A percentile compares a stretch with the other conserved stretches of the same genome.
Evolutionary conservation across 2,888 invertebrate species (phyloP).

Genomic region (Caenorhabditis sp.): DNA sequence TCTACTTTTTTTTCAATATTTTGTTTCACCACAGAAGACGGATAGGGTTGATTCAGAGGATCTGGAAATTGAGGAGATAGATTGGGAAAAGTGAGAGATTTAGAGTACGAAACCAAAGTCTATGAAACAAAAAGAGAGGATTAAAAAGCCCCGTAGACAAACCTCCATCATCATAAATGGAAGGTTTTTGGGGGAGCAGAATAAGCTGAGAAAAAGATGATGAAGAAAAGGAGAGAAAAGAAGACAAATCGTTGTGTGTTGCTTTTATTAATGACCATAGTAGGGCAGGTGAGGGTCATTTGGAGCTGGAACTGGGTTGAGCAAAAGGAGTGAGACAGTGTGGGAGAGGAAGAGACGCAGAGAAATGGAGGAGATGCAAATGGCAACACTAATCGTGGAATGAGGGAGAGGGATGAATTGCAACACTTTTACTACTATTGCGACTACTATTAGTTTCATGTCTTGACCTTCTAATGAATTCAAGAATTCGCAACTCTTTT

Average conservation of each 20-base stretch:
- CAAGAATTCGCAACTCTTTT: conserved; percentile 9
- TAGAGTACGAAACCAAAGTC: conserved; percentile 45
- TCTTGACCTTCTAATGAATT: conserved; percentile 31
- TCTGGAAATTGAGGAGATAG: conserved; percentile 23
- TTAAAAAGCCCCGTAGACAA: conserved; percentile 47
- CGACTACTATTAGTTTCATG: conserved; percentile 39
- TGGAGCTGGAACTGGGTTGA: conserved; percentile 42
- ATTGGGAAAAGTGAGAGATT: conserved; percentile 20
- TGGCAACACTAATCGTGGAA: conserved; percentile 54
- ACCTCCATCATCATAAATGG: conserved; percentile 42
- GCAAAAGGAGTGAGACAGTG: conserved; percentile 29
- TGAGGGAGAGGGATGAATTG: conserved; percentile 45
- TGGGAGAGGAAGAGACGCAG: conserved; percentile 43
- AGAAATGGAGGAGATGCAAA: conserved; percentile 37
- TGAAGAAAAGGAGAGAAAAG: not conserved
- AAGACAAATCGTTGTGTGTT: conserved; percentile 31
- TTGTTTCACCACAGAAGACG: conserved; percentile 49
- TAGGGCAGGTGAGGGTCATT: conserved; percentile 64
- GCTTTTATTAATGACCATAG: conserved; percentile 65
- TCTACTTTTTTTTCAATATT: conserved; percentile 10
- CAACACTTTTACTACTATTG: conserved; percentile 25
- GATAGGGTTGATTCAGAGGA: conserved; percentile 41
- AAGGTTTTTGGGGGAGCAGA: conserved; percentile 16
- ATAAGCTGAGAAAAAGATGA: conserved; percentile 22
- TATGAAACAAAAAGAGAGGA: conserved; percentile 58